A percentile compares a stretch with the other conserved stretches of the same genome.
Evolutionary conservation across 2,888 invertebrate genomes (phyloP).

Genomic region (Pyralis farinalis): DNA sequence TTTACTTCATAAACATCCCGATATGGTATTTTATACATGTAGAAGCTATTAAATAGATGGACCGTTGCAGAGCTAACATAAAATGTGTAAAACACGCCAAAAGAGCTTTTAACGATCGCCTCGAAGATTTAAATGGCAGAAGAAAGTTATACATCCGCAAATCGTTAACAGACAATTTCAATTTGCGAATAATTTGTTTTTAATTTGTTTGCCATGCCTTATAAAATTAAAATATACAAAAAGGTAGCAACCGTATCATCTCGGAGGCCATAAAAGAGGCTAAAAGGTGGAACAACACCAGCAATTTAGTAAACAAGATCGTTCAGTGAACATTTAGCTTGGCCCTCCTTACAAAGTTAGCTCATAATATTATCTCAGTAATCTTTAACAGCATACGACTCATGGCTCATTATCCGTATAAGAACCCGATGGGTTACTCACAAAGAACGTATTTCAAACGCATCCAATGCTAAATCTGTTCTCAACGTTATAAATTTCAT

Average conservation of each 20-base stretch:
- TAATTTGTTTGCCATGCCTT: conserved; percentile 6
- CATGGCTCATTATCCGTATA: conserved; percentile 46
- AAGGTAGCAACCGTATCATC: conserved; percentile 31
- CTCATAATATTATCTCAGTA: conserved; percentile 27
- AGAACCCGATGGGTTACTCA: conserved; percentile 40
- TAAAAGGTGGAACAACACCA: conserved; percentile 18
- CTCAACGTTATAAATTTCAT: conserved; percentile 69
- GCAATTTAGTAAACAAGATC: conserved; percentile 28
- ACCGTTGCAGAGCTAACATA: conserved; percentile 2
- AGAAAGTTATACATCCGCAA: conserved; percentile 5
- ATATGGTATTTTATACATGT: conserved; percentile 4
- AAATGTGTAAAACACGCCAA: conserved; percentile 1
- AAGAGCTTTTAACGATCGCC: conserved; percentile 2
- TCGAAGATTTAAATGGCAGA: conserved; percentile 6
- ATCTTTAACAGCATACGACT: conserved; percentile 31
- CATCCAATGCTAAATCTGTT: conserved; percentile 59
- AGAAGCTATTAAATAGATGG: conserved; percentile 2
- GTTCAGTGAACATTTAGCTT: conserved; percentile 13
- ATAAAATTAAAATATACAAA: conserved; percentile 25
- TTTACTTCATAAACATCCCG: neutral
- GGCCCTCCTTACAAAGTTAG: conserved; percentile 22
- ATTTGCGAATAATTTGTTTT: conserved; percentile 13
- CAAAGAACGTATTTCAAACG: conserved; percentile 63
- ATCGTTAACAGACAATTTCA: conserved; percentile 13
- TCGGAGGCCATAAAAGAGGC: conserved; percentile 30